phyloP scores from a whole-genome alignment of 2,797 vertebrate species.

The Huso huso region DNA sequence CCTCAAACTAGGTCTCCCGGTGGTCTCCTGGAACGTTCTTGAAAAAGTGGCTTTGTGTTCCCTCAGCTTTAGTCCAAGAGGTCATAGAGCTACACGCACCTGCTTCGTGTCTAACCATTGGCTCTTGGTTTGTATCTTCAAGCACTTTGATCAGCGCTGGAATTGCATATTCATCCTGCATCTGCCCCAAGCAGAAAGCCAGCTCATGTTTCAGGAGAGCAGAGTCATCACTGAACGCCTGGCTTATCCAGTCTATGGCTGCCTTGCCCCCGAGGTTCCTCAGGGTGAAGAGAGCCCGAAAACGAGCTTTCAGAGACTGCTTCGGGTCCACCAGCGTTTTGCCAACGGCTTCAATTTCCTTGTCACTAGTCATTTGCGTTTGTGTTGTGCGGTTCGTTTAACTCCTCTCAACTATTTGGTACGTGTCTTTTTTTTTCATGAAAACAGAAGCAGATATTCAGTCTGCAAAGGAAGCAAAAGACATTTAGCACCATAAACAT shows the following conservation, averaged over 20 bases:
- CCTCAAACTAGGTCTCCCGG: no score
- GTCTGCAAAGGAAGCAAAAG: no score
- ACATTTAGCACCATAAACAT: no score
- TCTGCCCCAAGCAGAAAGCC: constrained; percentile 91
- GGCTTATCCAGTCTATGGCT: constrained; percentile 79
- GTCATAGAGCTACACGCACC: constrained; percentile 45
- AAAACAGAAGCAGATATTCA: no score
- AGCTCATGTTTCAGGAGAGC: constrained; percentile 88
- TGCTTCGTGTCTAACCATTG: constrained; percentile 93
- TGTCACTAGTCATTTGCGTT: constrained; percentile 52
- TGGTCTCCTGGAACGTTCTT: no score
- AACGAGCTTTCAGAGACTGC: constrained; percentile 64
- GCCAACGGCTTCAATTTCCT: constrained; percentile 63
- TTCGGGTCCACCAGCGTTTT: constrained; percentile 56
- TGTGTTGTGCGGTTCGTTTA: no score
- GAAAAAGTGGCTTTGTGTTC: no score
- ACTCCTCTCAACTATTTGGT: no score
- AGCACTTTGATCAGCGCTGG: constrained; percentile 65
- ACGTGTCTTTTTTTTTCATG: no score
- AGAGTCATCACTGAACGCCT: constrained; percentile 72
- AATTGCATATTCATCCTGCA: constrained; percentile 75
- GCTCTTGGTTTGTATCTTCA: constrained; percentile 68
- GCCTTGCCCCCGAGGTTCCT: constrained; percentile 69
- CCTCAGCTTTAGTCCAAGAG: constrained; percentile 1
- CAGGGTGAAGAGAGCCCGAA: constrained; percentile 90